Conservation (phyloP, 1,140 invertebrate genomes). For the Diachasmimorpha longicaudata region DNA sequence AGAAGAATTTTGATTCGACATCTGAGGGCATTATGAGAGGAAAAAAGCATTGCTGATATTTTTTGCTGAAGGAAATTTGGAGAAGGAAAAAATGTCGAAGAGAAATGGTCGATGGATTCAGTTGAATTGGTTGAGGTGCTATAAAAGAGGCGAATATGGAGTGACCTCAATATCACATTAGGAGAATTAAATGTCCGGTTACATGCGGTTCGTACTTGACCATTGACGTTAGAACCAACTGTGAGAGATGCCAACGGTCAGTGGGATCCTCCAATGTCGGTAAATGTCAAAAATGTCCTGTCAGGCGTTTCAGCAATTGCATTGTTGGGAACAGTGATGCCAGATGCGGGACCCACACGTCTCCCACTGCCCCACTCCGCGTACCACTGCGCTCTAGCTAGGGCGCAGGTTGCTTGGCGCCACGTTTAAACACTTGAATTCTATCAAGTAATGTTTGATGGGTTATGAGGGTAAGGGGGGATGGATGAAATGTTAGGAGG, state of each 20-base stretch:
- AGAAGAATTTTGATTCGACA: not conserved
- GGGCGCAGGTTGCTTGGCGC: too few relatives aligned
- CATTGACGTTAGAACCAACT: not conserved
- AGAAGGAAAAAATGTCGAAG: not conserved
- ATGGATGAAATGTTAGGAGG: too few relatives aligned
- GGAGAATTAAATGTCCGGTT: conserved; percentile 17
- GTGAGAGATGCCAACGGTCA: not conserved
- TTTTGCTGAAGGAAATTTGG: not conserved
- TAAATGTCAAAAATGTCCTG: not conserved
- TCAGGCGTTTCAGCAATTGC: not conserved
- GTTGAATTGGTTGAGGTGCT: not conserved
- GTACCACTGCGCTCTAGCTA: too few relatives aligned
- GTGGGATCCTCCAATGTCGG: not conserved
- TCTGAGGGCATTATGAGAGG: too few relatives aligned
- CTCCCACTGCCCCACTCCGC: too few relatives aligned
- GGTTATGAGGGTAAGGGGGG: too few relatives aligned
- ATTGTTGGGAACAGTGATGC: too few relatives aligned
- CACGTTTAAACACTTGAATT: too few relatives aligned
- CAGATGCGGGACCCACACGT: too few relatives aligned
- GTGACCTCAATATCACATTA: conserved; percentile 17
- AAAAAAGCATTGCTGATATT: not conserved
- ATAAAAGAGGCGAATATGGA: not conserved
- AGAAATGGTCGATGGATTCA: not conserved
- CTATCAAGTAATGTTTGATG: too few relatives aligned
- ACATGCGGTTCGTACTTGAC: conserved; percentile 7